Base-by-base conservation (phyloP, 2,888 invertebrate genomes). In the Punctoribates punctum region DNA sequence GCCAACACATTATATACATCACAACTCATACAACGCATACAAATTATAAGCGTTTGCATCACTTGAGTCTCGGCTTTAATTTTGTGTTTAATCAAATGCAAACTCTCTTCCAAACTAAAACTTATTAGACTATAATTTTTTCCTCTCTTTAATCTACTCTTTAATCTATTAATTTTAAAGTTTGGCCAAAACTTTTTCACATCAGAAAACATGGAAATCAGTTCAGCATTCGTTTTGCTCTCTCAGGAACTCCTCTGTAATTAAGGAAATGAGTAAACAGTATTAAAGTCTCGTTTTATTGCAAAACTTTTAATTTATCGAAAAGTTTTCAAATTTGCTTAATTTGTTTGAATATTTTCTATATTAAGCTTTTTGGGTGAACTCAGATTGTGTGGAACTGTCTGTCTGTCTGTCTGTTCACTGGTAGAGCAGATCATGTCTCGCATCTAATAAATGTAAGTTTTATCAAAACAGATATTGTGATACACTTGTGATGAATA, bases 201-300 rank as follows among this genome's bases (percentile, higher is more conserved):
- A 65, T 65, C 65, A 65, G 34, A 65, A 15, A 60, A 23, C 23
- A 60, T 15, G 20, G 17, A 60, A 25, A 60, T 25, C 20, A 17
- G 27, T 29, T 23, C 15, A 23, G 27, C 60, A 27, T 60, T 25
- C 25, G 20, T 20, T 27, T 60, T 15, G 27, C 51, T 20, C 51
- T 51, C 51, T 51, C 60, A 60, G 60, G 60, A 60, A 60, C 60
- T 60, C 15, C 17, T 8, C 6, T 3, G 20, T 65, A 34, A 65
- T 65, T 65, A 34, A 65, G 65, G 65, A 65, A 65, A 65, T 27
- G 65, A 34, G 65, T 34, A 65, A 65, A 65, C 34, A 65, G 34
- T 38, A 65, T 65, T 29, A 65, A 65, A 65, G n/a, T 20, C 27
- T 34, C 27, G 15, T 65, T 65, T 65, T 65, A 65, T 65, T 60